phyloP scores from a whole-genome alignment of 1,140 invertebrate species.

The Solenopsis invicta region DNA sequence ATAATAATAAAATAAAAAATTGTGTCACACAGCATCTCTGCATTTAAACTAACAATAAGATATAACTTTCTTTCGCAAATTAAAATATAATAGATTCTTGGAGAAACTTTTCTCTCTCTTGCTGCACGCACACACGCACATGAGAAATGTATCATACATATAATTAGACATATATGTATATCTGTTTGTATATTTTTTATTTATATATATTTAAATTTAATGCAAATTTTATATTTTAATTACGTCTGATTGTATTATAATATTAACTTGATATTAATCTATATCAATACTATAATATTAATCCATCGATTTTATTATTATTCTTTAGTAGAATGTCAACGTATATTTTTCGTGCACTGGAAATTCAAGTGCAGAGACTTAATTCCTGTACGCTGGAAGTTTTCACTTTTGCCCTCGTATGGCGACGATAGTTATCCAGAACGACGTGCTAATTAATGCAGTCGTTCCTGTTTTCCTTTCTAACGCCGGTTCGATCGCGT shows the following conservation, averaged over 20 bases:
- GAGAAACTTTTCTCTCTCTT: constrained; percentile 11
- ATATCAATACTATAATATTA: background rate
- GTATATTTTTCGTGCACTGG: background rate
- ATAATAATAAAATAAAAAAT: background rate
- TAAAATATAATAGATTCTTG: constrained; percentile 2
- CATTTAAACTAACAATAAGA: constrained; percentile 4
- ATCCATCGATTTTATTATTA: background rate
- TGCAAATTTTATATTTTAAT: constrained; percentile 14
- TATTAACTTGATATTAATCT: background rate
- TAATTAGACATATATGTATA: background rate
- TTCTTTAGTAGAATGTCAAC: background rate
- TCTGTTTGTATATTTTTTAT: background rate
- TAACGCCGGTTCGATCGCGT: background rate
- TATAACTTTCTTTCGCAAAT: constrained; percentile 1
- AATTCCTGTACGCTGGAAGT: background rate
- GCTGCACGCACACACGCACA: background rate
- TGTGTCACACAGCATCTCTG: background rate
- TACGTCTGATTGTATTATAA: background rate
- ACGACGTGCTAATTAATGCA: constrained; percentile 42
- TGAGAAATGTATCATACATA: background rate
- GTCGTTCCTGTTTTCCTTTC: constrained; percentile 35
- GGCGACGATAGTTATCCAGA: constrained; percentile 22
- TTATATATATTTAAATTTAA: constrained; percentile 27
- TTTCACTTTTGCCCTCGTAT: constrained; percentile 39
- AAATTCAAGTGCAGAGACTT: background rate